Evolutionary conservation across 1,140 invertebrate species (phyloP).

Genomic region (Drosophila kepulauana): DNA sequence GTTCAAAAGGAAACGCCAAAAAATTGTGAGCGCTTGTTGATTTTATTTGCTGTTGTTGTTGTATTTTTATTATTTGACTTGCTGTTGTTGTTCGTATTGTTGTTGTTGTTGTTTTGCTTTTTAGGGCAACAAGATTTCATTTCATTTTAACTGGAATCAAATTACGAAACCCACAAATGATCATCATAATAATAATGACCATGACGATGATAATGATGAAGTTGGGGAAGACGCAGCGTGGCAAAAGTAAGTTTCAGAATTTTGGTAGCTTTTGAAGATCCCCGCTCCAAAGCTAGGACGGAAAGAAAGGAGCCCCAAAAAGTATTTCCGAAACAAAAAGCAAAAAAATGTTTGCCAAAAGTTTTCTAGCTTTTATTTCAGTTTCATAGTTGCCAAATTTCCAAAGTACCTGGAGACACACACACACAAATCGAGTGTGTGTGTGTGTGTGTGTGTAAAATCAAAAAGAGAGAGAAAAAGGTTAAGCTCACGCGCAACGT

Average conservation of each 20-base stretch:
- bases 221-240: constrained; percentile 10
- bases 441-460: no score
- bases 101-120: constrained; percentile 41
- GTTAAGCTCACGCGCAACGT: constrained; percentile 42
- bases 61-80: constrained; percentile 19
- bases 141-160: constrained; percentile 82
- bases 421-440: neutral
- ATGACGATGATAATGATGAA: constrained; percentile 16
- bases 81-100: neutral
- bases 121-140: constrained; percentile 76
- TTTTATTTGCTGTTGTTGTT: constrained; percentile 16
- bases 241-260: constrained; percentile 4
- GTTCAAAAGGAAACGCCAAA: constrained; percentile 71
- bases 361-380: neutral
- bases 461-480: neutral
- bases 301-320: constrained; percentile 4
- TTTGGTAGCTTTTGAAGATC: constrained; percentile 20
- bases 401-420: constrained; percentile 34
- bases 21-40: constrained; percentile 50
- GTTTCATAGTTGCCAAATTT: constrained; percentile 34
- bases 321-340: constrained; percentile 3
- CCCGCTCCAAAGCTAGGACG: constrained; percentile 6
- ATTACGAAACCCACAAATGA: constrained; percentile 73
- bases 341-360: constrained; percentile 1
- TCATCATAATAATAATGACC: constrained; percentile 38